Evolutionary conservation across 2,113 vertebrate species (phyloP).

Genomic region (Chlorodrepanis virens): DNA sequence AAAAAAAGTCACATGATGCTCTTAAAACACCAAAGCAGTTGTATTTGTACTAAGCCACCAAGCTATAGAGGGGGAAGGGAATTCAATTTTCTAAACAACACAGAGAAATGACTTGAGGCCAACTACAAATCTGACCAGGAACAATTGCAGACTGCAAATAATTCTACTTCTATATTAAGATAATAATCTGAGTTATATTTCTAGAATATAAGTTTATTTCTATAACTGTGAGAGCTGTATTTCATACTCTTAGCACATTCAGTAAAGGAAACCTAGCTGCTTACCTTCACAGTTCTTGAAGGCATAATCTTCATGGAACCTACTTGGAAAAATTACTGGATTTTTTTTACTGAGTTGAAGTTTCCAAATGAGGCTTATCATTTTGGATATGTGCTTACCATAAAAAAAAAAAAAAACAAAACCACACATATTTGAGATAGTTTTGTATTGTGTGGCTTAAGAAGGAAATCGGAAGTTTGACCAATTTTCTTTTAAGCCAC

Average conservation of each 20-base stretch:
- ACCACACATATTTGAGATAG: background rate
- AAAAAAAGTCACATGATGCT: background rate
- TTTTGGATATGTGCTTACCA: background rate
- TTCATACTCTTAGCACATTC: background rate
- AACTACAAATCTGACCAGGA: background rate
- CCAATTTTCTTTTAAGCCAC: background rate
- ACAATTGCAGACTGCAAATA: background rate
- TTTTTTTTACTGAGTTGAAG: background rate
- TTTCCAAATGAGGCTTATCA: background rate
- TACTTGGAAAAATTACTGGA: background rate
- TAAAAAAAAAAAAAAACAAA: too few relatives aligned
- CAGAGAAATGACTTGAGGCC: background rate
- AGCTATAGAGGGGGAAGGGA: background rate
- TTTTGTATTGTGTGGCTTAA: background rate
- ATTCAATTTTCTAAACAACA: background rate
- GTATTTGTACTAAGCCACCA: background rate
- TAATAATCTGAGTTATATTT: background rate
- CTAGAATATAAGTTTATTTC: background rate
- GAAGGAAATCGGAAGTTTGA: background rate
- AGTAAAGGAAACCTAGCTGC: background rate
- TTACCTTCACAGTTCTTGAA: background rate
- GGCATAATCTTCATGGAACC: background rate
- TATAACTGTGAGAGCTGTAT: background rate
- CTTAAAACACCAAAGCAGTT: background rate
- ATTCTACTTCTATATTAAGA: background rate